Base-by-base conservation (phyloP, 2,888 invertebrate species). In the Leptinotarsa peninsularis region DNA sequence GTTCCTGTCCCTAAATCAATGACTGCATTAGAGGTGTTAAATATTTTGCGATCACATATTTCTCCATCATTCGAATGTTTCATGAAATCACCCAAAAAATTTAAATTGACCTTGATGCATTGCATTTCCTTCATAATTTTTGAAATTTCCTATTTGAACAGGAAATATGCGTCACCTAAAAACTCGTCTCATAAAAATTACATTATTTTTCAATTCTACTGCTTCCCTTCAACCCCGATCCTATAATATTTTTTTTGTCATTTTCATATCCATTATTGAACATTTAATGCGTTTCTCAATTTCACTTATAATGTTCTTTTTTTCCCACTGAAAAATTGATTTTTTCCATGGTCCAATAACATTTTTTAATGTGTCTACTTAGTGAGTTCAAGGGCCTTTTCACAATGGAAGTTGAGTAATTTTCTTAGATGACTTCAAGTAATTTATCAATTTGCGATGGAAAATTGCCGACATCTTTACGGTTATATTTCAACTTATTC, bases 1-100 rank as follows among this genome's bases (percentile, higher is more conserved):
- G 49, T 18, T 56, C 15, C 4, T 67, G 15, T 74, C 27, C 60
- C 74, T 33, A 14, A 21, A 67, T 75, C 74, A 43, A 71, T 67
- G 50, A 75, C 33, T n/a, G 58, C 49, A 67, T 75, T 75, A 67
- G 49, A 18, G 49, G 56, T 69, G 50, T 43, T 74, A 52, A 74
- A 70, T 70, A 70, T 56, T 70, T 74, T 74, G 2, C 52, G 15
- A 18, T 74, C 73, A 27, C 27, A 17, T 33, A 49, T 21, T 52
- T 70, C 23, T 50, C 21, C n/a, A 4, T 69, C 66, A 23, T 56
- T 56, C 49, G 60, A 67, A 3, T 66, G 54, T 75, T 71, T 71
- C 13, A 75, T 52, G n/a, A 67, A 71, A 14, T 71, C 67, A 3
- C 23, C 71, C 50, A 17, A 66, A 21, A 74, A 33, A n/a, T 50